Conservation (phyloP, 1,140 invertebrate genomes). For the Nephotettix cincticeps region DNA sequence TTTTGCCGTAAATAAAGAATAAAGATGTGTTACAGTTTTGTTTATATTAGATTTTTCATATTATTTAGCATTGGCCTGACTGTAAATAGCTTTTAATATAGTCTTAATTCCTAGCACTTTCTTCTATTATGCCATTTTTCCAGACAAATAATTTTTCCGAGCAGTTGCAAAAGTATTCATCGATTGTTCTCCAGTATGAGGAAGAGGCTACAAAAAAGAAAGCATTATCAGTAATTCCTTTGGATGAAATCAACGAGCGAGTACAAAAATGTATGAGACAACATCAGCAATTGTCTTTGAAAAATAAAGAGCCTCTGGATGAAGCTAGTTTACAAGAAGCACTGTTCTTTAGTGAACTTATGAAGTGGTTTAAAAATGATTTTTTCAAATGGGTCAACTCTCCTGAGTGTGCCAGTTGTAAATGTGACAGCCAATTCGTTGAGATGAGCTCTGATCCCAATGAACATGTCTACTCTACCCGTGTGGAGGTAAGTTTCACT, state of each 20-base stretch:
- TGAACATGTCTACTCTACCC: constrained; percentile 49
- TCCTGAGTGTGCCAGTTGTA: constrained; percentile 60
- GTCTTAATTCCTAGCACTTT: background rate
- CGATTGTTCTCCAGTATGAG: constrained; percentile 21
- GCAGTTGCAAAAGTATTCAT: background rate
- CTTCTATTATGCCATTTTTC: background rate
- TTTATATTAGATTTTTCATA: too few species aligned
- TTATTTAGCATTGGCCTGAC: too few species aligned
- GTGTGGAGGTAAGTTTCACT: constrained; percentile 53
- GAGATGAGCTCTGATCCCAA: constrained; percentile 3
- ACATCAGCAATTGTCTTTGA: constrained; percentile 51
- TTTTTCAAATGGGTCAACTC: constrained; percentile 92
- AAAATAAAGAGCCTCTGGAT: constrained; percentile 40
- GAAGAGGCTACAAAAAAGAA: constrained; percentile 1
- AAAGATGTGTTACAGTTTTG: too few species aligned
- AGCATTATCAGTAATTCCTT: constrained; percentile 52
- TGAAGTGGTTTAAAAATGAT: constrained; percentile 87
- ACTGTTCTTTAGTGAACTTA: constrained; percentile 71
- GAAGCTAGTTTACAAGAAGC: constrained; percentile 66
- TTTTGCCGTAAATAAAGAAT: too few species aligned
- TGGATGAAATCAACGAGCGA: constrained; percentile 56
- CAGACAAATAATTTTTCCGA: background rate
- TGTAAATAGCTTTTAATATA: background rate
- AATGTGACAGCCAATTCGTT: background rate
- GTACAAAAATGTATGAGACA: constrained; percentile 60